Conservation (phyloP, 2,113 vertebrate species). For the Hemibagrus wyckioides region DNA sequence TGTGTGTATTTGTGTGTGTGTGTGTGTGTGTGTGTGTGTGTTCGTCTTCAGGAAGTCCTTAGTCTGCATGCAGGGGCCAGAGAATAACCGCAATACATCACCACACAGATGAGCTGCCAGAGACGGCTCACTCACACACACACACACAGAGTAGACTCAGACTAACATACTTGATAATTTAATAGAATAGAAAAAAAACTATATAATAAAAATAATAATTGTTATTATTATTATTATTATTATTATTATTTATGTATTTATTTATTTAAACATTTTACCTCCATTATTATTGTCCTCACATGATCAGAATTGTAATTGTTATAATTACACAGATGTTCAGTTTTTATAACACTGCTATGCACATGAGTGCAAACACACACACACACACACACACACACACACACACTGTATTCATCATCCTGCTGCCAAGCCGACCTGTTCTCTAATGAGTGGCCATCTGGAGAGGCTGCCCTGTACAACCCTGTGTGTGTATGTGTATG, state of each 20-base stretch:
- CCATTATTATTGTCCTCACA: not conserved
- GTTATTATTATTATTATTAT: not conserved
- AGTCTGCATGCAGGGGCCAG: slow-evolving; percentile 40
- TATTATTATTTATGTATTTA: not conserved
- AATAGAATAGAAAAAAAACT: not conserved
- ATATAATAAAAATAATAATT: not conserved
- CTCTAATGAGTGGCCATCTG: slow-evolving; percentile 11
- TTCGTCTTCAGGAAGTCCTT: slow-evolving; percentile 38
- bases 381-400: not conserved
- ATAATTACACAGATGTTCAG: not conserved
- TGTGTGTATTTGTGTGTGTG: slow-evolving; percentile 2
- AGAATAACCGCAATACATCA: slow-evolving; percentile 44
- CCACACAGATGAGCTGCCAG: slow-evolving; percentile 50
- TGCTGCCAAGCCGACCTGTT: not conserved
- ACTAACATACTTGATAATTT: not conserved
- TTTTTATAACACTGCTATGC: not conserved
- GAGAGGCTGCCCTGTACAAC: not conserved
- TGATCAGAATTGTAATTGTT: not conserved
- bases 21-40: slow-evolving; percentile 2
- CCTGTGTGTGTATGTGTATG: not conserved
- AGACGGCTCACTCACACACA: slow-evolving; percentile 16
- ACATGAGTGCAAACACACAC: not conserved
- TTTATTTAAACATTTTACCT: not conserved
- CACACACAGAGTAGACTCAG: not conserved
- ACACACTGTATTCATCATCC: not conserved